Evolutionary conservation across 1,140 invertebrate genomes (phyloP).

Genomic region (Lethocerus indicus): DNA sequence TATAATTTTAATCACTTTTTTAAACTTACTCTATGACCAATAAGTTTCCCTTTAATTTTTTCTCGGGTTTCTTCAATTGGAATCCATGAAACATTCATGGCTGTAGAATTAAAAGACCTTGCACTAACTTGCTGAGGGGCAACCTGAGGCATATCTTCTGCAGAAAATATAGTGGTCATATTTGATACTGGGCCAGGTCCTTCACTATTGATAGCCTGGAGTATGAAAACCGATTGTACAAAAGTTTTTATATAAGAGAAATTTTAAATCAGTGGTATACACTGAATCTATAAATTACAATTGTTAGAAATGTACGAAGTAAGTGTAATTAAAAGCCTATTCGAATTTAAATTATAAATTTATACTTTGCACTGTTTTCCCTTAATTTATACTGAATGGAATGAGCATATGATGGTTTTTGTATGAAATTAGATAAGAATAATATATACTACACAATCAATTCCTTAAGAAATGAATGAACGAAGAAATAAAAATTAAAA

Average conservation of each 20-base stretch:
- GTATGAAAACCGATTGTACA: not conserved
- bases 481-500: not conserved
- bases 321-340: not conserved
- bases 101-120: conserved; percentile 70
- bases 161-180: conserved; percentile 63
- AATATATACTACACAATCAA: too few species aligned
- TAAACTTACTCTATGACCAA: conserved; percentile 63
- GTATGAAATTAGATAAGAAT: too few species aligned
- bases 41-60: conserved; percentile 70
- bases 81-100: conserved; percentile 82
- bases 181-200: conserved; percentile 71
- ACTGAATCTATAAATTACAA: not conserved
- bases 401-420: too few species aligned
- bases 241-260: not conserved
- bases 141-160: conserved; percentile 88
- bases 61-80: conserved; percentile 72
- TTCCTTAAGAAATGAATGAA: too few species aligned
- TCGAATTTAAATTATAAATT: not conserved
- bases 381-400: conserved; percentile 78
- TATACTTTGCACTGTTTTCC: conserved; percentile 18
- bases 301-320: not conserved
- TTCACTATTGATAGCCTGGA: conserved; percentile 58
- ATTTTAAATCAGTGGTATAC: not conserved
- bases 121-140: conserved; percentile 68
- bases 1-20: not conserved